Base-by-base conservation (phyloP, 2,113 vertebrate species). In the Podiceps cristatus region DNA sequence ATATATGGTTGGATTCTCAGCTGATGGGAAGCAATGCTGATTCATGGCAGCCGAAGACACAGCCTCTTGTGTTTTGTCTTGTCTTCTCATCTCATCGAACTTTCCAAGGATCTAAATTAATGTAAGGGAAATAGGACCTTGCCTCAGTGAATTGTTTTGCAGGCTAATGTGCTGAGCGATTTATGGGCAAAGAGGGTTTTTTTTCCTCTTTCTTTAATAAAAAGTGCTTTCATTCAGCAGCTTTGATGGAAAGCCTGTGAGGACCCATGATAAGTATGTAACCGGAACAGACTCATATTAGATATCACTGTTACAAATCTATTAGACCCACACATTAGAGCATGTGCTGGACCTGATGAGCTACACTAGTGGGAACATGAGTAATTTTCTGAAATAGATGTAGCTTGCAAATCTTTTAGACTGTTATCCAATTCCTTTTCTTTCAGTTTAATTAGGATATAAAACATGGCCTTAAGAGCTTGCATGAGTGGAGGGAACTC, bases 401-500 rank as follows among this genome's bases (percentile, higher is more conserved):
- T 96, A 97, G 93, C 95, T 56, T 97, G 95, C 83, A 95, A 90
- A 84, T 96, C 97, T 96, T 92, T 86, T 82, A 73, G 95, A 93
- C 96, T 96, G 89, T 96, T 96, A 97, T 62, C 97, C 96, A 97
- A 89, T 98, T 97, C 97, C 58, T 95, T 96, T 96, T 96, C 97
- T 97, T 96, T 97, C 95, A 45, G 52, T 96, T 98, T 98, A 98
- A 98, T 98, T 96, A 98, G 98, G 97, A 97, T 94, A 94, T 98
- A 97, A 98, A 98, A 90, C 95, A 96, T 47, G 75, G 93, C 66
- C 88, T 88, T 80, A 85, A 85, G 72, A 94, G 92, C 74, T 93
- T 1, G 19, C n/a, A 58, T 2, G 29, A 96, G 83, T 79, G 86
- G 86, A 81, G 49, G 84, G 93, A 96, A 85, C 82, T 81, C 94